Conservation (phyloP, 2,888 invertebrate genomes). For the Ormyrus thymus region DNA sequence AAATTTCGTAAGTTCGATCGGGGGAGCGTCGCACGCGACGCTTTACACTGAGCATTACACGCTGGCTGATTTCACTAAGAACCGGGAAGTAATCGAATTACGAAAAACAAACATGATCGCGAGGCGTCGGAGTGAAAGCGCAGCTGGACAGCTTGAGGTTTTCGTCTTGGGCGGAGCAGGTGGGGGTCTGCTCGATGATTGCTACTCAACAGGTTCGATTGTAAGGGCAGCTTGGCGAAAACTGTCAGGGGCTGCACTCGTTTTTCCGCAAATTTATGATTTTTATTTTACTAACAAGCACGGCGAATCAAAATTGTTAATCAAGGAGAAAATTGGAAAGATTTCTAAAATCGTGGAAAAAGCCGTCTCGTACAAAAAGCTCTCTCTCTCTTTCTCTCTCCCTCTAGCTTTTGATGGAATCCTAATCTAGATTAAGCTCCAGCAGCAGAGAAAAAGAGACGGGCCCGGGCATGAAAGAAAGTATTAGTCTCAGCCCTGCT, state of each 20-base stretch:
- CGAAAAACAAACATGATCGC: slow-evolving; percentile 39
- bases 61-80: slow-evolving; percentile 17
- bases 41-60: slow-evolving; percentile 16
- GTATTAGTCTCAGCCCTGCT: slow-evolving; percentile 48
- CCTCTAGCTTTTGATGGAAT: slow-evolving; percentile 54
- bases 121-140: neutral
- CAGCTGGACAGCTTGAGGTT: slow-evolving; percentile 22
- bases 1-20: neutral
- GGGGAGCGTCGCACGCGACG: neutral
- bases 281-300: slow-evolving; percentile 4
- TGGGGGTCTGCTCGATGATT: neutral
- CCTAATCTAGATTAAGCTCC: slow-evolving; percentile 53
- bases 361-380: slow-evolving; percentile 21
- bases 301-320: slow-evolving; percentile 3
- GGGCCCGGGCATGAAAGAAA: slow-evolving; percentile 48
- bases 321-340: neutral
- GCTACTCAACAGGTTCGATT: neutral
- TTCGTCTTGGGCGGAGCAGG: slow-evolving; percentile 25
- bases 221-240: neutral
- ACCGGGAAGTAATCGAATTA: slow-evolving; percentile 27
- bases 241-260: neutral
- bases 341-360: neutral
- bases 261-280: neutral
- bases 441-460: slow-evolving; percentile 28
- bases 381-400: neutral